Percentiles rank a stretch among this genome's conserved stretches.
Evolutionary conservation across 1,140 invertebrate genomes (phyloP).

Genomic region (Zaprionus tsacasi): DNA sequence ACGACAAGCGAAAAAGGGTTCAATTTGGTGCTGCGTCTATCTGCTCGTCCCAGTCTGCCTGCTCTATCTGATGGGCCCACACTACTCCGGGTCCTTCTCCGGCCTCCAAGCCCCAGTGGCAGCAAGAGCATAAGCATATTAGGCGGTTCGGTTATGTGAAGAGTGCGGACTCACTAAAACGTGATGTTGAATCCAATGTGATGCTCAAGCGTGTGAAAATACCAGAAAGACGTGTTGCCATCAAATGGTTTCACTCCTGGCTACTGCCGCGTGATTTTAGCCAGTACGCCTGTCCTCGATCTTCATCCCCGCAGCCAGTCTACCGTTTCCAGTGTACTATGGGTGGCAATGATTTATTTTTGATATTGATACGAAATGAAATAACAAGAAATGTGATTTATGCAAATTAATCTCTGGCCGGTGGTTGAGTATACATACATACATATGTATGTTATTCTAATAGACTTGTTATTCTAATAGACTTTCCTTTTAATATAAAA

Average conservation of each 20-base stretch:
- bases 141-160: conserved; percentile 47
- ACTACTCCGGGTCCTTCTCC: conserved; percentile 17
- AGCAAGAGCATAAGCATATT: conserved; percentile 69
- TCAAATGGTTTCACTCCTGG: conserved; percentile 71
- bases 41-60: conserved; percentile 22
- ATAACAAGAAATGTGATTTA: too few relatives aligned
- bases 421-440: too few relatives aligned
- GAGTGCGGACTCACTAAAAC: conserved; percentile 67
- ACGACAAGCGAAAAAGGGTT: conserved; percentile 64
- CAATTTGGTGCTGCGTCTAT: conserved; percentile 46
- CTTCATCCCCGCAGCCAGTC: not conserved
- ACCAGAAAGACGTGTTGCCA: conserved; percentile 84
- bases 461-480: too few relatives aligned
- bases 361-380: not conserved
- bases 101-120: conserved; percentile 12
- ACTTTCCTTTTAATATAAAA: too few relatives aligned
- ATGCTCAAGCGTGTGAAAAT: conserved; percentile 84
- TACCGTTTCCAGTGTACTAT: not conserved
- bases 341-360: not conserved
- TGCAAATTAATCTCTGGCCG: too few relatives aligned
- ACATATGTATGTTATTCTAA: too few relatives aligned
- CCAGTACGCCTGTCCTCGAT: conserved; percentile 20
- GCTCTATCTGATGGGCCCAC: not conserved
- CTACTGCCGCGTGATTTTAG: conserved; percentile 38
- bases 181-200: conserved; percentile 83